phyloP scores from a whole-genome alignment of 2,113 vertebrate species.

The Casuarius casuarius region DNA sequence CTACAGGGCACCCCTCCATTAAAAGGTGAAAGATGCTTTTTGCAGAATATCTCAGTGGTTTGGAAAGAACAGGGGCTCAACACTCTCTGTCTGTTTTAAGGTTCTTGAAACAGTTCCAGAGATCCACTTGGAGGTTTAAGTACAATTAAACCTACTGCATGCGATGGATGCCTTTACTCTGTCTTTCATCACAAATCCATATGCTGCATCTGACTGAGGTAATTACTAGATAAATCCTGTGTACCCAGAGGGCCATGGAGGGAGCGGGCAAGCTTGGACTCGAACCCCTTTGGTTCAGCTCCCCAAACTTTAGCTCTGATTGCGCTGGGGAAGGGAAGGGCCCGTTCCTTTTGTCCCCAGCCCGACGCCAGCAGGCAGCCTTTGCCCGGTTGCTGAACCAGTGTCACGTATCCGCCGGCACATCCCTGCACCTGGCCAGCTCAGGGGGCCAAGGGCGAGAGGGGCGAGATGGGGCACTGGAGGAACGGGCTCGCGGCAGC shows the following conservation, averaged over 20 bases:
- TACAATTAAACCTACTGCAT: not conserved
- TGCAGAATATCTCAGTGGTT: not conserved
- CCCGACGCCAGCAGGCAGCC: not conserved
- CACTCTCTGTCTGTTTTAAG: not conserved
- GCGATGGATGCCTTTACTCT: not conserved
- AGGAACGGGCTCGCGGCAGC: not conserved
- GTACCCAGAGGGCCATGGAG: not conserved
- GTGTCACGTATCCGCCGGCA: not conserved
- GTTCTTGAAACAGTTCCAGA: not conserved
- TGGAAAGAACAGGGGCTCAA: not conserved
- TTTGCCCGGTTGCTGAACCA: not conserved
- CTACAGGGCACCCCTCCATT: not conserved
- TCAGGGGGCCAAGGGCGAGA: too few relatives aligned
- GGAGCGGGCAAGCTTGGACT: not conserved
- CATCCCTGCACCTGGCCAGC: too few relatives aligned
- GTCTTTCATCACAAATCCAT: not conserved
- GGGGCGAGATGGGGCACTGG: not conserved
- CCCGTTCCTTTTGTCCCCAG: not conserved
- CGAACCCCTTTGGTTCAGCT: not conserved
- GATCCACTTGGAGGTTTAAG: not conserved
- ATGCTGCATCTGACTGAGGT: not conserved
- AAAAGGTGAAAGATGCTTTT: not conserved
- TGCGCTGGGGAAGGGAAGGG: not conserved
- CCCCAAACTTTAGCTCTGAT: not conserved
- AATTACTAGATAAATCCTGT: not conserved